Evolutionary conservation across 2,888 invertebrate species (phyloP).

Genomic region (Liodrosophila aerea): DNA sequence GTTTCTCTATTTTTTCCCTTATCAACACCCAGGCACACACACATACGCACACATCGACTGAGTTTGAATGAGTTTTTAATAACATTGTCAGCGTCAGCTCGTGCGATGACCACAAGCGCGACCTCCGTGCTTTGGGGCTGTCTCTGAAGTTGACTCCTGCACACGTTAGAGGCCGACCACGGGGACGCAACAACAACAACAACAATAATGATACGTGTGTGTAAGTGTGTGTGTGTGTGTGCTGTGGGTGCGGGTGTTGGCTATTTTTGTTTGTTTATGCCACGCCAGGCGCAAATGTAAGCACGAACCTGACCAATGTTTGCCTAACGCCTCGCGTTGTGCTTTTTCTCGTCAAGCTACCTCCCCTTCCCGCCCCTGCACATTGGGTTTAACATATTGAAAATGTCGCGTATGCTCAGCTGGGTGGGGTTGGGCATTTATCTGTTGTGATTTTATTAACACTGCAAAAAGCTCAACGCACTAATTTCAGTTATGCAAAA

Average conservation of each 20-base stretch:
- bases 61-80: slow-evolving; percentile 74
- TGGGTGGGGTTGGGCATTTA: too few species aligned
- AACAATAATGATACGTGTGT: slow-evolving; percentile 3
- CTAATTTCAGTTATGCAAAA: slow-evolving; percentile 37
- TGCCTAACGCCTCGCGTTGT: slow-evolving; percentile 41
- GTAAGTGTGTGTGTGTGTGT: not conserved
- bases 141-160: slow-evolving; percentile 31
- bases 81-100: slow-evolving; percentile 66
- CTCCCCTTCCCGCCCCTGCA: slow-evolving; percentile 3
- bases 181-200: slow-evolving; percentile 17
- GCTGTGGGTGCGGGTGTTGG: slow-evolving; percentile 31
- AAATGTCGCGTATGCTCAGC: slow-evolving; percentile 43
- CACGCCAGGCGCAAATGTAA: slow-evolving; percentile 53
- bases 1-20: slow-evolving; percentile 18
- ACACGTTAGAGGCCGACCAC: slow-evolving; percentile 43
- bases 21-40: slow-evolving; percentile 22
- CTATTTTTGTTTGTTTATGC: slow-evolving; percentile 62
- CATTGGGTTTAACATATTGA: slow-evolving; percentile 45
- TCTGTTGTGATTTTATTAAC: slow-evolving; percentile 43
- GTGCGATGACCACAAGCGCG: slow-evolving; percentile 48
- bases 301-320: slow-evolving; percentile 48
- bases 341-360: slow-evolving; percentile 7
- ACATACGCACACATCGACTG: slow-evolving; percentile 40
- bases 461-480: slow-evolving; percentile 24
- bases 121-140: slow-evolving; percentile 28